Base-by-base conservation (phyloP, 2,888 invertebrate genomes). In the Strigamia maritima region DNA sequence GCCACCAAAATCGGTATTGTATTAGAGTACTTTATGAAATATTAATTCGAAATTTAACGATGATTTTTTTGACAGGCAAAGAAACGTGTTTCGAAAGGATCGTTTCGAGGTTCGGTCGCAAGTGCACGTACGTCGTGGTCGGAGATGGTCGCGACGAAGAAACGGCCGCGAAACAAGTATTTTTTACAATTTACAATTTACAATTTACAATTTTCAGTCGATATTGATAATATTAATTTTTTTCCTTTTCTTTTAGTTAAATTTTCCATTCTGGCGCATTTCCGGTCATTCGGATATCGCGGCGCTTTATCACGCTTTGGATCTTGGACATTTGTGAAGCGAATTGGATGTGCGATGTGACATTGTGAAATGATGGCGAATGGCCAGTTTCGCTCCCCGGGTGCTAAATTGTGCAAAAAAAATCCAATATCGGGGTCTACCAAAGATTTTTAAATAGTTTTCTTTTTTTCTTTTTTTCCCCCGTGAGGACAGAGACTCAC, bases 41-140 rank as follows among this genome's bases (percentile, higher is more conserved):
- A n/a, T n/a, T n/a, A n/a, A n/a, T n/a, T n/a, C n/a, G n/a, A n/a
- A n/a, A n/a, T n/a, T n/a, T n/a, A n/a, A n/a, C n/a, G n/a, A n/a
- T n/a, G n/a, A n/a, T n/a, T n/a, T n/a, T n/a, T n/a, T n/a, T 89
- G 0, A 6, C 87, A 97, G 97, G 97, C 77, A 97, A 98, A 89
- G 98, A 98, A 85, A 95, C 94, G 82, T 97, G 97, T 87, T 98
- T 98, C 86, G 97, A 98, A 84, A 90, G 98, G 84, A 96, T 99
- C 83, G 93, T 95, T 79, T 94, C 97, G 74, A 90, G 97, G 82
- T 98, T 97, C 86, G 98, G 98, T 12, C 92, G 97, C 79, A 94
- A 97, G 84, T 97, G 97, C 88, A 98, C 98, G 75, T 98, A 97
- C 86, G 97, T 99, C 74, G 98, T 98, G 12, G 92, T 99, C 79